phyloP scores from a whole-genome alignment of 2,113 vertebrate genomes.

The Rhinichthys klamathensis region DNA sequence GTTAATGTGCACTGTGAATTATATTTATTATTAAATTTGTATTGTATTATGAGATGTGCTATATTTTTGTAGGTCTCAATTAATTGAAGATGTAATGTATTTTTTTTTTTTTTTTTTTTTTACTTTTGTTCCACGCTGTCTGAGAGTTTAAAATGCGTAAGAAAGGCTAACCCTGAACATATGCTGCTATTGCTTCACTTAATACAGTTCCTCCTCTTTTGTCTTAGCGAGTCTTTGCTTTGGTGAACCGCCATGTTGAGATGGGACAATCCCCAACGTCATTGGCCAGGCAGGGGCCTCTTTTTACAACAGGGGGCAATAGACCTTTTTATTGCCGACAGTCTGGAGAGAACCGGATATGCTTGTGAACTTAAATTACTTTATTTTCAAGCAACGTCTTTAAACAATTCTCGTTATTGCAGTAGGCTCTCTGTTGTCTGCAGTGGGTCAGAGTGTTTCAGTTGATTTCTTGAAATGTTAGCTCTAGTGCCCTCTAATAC shows the following conservation, averaged over 20 bases:
- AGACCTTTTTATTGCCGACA: conserved; percentile 53
- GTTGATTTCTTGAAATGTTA: background rate
- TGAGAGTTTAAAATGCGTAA: background rate
- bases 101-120: background rate
- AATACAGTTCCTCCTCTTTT: conserved; percentile 62
- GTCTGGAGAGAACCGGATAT: conserved; percentile 48
- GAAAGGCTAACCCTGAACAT: conserved; percentile 62
- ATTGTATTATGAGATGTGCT: background rate
- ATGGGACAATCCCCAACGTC: conserved; percentile 44
- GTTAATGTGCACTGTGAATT: background rate
- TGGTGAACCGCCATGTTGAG: conserved; percentile 56
- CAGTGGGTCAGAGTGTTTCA: background rate
- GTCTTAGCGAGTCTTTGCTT: conserved; percentile 37
- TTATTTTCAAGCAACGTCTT: conserved; percentile 41
- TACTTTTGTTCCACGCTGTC: background rate
- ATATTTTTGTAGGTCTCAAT: background rate
- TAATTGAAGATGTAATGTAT: background rate
- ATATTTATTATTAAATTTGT: background rate
- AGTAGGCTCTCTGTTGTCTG: background rate
- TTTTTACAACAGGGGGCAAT: conserved; percentile 49
- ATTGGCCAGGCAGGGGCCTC: conserved; percentile 31
- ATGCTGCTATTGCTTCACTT: conserved; percentile 60
- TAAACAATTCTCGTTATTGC: conserved; percentile 11
- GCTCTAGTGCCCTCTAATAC: background rate
- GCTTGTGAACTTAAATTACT: conserved; percentile 58